These are phyloP conservation scores for Turritopsis dohrnii DNA, from an alignment of 30 jellyfish, hydroid and myxozoan species.

Conservation along the genomic window DNA sequence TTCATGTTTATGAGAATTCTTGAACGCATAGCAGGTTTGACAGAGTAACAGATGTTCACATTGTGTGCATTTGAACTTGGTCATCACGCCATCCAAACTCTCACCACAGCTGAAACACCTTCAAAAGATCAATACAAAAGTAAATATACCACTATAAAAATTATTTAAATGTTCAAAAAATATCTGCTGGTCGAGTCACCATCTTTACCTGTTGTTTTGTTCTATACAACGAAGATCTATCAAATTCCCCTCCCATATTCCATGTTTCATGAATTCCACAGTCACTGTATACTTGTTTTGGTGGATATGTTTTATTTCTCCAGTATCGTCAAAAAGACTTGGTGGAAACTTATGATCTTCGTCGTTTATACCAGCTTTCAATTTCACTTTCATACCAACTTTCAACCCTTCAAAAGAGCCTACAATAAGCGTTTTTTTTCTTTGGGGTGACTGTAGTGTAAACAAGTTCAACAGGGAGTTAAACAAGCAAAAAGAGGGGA, in stretches of 20 bases:
- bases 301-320: not conserved
- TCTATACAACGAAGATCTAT: not conserved
- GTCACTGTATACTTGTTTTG: not conserved
- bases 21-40: not conserved
- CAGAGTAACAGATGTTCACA: not conserved
- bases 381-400: conserved; percentile 6
- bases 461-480: no score
- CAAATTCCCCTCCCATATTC: conserved; percentile 4
- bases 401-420: not conserved
- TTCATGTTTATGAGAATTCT: not conserved
- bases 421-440: not conserved
- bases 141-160: no score
- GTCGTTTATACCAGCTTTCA: not conserved
- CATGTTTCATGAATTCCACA: not conserved
- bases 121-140: not conserved
- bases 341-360: not conserved
- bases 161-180: no score
- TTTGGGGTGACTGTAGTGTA: no score
- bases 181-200: not conserved
- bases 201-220: not conserved
- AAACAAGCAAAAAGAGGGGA: no score
- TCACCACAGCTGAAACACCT: not conserved
- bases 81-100: not conserved
- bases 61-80: conserved; percentile 4
- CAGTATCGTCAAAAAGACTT: not conserved